Evolutionary conservation across 2,113 vertebrate genomes (phyloP).

Genomic region (Galemys pyrenaicus): DNA sequence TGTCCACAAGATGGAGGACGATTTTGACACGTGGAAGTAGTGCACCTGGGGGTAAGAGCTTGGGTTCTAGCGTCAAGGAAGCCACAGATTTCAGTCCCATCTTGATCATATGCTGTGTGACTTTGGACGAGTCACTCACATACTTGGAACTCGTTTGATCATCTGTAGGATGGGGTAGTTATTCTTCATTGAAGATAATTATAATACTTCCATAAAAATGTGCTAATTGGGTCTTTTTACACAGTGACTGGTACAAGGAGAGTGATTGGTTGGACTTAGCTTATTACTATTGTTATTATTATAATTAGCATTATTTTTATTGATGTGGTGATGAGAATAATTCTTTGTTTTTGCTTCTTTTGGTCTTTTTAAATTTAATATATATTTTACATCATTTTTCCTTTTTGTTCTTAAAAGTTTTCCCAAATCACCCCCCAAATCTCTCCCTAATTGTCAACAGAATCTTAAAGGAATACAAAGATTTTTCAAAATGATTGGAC

Average conservation of each 20-base stretch:
- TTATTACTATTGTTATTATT: too few species aligned
- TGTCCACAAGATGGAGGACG: neutral
- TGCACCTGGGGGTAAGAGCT: neutral
- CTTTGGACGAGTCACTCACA: neutral
- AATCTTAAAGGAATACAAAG: neutral
- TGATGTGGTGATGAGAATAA: neutral
- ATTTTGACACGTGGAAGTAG: neutral
- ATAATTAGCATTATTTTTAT: neutral
- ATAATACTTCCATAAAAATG: neutral
- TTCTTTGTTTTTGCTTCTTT: too few species aligned
- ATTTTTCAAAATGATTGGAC: neutral
- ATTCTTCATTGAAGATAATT: neutral
- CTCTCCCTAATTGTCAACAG: conserved; percentile 47
- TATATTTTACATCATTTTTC: too few species aligned
- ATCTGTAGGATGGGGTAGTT: neutral
- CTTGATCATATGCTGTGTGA: neutral
- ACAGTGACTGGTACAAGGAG: neutral
- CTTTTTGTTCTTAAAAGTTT: conserved; percentile 44
- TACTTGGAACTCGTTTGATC: neutral
- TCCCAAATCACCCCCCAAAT: conserved; percentile 48
- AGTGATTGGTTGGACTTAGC: neutral
- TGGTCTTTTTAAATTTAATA: too few species aligned
- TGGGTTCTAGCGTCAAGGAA: neutral
- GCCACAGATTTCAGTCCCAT: neutral
- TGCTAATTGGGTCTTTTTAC: neutral